phyloP scores from a whole-genome alignment of 2,113 vertebrate species.

The Pachyramphus minor region DNA sequence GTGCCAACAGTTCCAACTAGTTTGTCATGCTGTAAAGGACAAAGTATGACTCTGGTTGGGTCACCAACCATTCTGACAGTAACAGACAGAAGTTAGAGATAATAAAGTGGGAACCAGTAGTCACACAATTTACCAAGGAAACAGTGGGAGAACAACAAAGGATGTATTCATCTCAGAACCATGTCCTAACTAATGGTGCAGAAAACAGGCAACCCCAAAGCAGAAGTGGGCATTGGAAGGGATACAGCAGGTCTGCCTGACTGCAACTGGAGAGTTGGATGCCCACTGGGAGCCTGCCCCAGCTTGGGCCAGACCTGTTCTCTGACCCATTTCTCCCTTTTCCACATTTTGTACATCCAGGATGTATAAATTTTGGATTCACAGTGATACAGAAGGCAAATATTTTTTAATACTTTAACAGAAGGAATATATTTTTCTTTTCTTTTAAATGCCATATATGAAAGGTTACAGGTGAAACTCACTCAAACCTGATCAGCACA shows the following conservation, averaged over 20 bases:
- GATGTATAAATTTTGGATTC: neutral
- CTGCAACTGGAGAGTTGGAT: neutral
- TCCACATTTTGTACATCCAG: fast-evolving
- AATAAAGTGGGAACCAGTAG: neutral
- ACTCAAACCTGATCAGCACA: neutral
- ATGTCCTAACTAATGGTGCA: neutral
- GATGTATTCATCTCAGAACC: neutral
- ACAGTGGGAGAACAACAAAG: neutral
- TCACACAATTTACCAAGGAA: neutral
- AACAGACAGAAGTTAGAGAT: neutral
- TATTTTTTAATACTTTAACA: neutral
- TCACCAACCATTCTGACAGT: neutral
- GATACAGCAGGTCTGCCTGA: neutral
- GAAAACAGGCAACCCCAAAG: neutral
- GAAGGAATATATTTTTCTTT: neutral
- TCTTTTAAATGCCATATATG: neutral
- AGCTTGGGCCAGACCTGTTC: fast-evolving
- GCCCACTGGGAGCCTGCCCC: neutral
- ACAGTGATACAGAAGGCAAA: neutral
- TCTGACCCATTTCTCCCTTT: neutral
- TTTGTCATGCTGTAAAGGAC: neutral
- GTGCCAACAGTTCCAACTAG: neutral
- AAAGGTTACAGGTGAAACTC: neutral
- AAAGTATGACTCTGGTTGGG: neutral
- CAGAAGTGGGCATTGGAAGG: neutral